A percentile compares a stretch with the other conserved stretches of the same genome.
Conservation (phyloP, 2,113 vertebrate species). For the Nycticorax nycticorax region DNA sequence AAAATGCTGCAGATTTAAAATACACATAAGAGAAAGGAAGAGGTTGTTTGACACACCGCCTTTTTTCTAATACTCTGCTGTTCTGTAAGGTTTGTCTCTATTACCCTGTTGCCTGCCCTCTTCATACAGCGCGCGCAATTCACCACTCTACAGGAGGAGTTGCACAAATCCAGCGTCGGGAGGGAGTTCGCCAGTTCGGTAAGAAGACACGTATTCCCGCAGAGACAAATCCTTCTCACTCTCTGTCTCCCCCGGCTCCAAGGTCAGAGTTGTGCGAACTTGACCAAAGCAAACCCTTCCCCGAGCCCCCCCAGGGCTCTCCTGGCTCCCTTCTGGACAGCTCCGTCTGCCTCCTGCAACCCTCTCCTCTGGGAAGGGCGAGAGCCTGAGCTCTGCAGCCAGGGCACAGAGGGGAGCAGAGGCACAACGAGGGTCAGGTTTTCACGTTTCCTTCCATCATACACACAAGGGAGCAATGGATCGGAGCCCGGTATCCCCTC, state of each 20-base stretch:
- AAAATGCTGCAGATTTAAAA: neutral
- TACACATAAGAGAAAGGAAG: neutral
- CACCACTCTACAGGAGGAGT: neutral
- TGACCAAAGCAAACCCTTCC: neutral
- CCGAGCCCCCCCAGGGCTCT: neutral
- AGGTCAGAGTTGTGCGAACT: neutral
- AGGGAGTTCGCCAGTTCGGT: neutral
- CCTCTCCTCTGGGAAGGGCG: neutral
- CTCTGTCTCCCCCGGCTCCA: neutral
- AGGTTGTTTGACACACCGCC: neutral
- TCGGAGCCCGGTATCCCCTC: neutral
- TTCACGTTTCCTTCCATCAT: neutral
- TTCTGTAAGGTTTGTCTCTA: neutral
- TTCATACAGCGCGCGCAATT: neutral
- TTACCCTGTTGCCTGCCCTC: neutral
- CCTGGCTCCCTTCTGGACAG: neutral
- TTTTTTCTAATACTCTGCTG: neutral
- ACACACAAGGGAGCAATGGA: neutral
- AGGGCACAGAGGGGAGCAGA: neutral
- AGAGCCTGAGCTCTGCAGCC: neutral
- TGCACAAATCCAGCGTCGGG: neutral
- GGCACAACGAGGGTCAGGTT: neutral
- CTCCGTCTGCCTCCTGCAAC: neutral
- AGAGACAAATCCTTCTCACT: neutral
- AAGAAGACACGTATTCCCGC: neutral